These are phyloP conservation scores for Intellagama lesueurii DNA, from an alignment of 2,797 vertebrate genomes.

Conservation along the genomic window DNA sequence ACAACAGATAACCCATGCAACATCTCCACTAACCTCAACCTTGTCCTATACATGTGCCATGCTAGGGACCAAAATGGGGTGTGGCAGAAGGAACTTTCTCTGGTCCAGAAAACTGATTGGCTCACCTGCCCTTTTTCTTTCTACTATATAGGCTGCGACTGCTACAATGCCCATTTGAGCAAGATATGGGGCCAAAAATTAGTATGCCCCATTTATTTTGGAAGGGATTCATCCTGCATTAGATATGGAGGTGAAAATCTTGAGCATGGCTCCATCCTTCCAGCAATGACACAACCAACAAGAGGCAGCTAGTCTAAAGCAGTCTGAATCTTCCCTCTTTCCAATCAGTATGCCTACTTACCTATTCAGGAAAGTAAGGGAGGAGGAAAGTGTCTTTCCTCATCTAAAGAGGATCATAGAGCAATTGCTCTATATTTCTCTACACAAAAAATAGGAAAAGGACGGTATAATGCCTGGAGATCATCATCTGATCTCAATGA, in stretches of 20 bases:
- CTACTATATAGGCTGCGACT: background rate
- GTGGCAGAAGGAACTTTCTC: background rate
- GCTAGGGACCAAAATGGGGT: background rate
- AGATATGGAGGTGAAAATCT: too few species aligned
- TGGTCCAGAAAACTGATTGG: background rate
- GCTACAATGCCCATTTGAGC: background rate
- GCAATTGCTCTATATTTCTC: background rate
- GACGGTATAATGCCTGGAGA: too few species aligned
- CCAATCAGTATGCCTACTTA: background rate
- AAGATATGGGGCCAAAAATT: background rate
- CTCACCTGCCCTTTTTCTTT: background rate
- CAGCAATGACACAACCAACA: background rate
- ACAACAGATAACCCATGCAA: background rate
- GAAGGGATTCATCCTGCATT: background rate
- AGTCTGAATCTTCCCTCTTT: background rate
- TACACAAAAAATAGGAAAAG: background rate
- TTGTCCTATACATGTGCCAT: background rate
- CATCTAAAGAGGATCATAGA: background rate
- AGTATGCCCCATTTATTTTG: background rate
- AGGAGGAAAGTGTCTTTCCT: background rate
- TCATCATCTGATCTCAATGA: too few species aligned
- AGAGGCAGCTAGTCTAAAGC: background rate
- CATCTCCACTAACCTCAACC: background rate
- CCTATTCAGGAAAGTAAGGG: background rate
- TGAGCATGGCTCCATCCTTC: background rate